Conservation (phyloP, 2,113 vertebrate species). For the Leptocoma aspasia region DNA sequence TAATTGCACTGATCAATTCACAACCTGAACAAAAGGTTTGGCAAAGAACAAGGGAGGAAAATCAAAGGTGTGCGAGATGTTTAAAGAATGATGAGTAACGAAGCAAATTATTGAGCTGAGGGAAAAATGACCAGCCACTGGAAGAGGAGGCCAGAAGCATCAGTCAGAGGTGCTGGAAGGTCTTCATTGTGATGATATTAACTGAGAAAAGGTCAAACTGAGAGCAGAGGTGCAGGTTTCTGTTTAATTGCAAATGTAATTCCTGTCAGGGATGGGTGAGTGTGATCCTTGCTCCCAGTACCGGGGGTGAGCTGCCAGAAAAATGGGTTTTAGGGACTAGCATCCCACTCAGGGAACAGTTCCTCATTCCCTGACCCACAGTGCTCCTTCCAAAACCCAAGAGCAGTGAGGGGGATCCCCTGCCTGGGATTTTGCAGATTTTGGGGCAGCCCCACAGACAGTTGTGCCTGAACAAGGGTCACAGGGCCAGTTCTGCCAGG, state of each 20-base stretch:
- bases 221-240: background rate
- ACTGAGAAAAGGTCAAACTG: slow-evolving; percentile 20
- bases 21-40: slow-evolving; percentile 23
- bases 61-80: background rate
- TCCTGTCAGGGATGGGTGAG: background rate
- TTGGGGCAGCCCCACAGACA: background rate
- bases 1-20: slow-evolving; percentile 21
- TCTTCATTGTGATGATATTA: slow-evolving; percentile 21
- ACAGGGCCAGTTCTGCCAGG: background rate
- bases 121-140: background rate
- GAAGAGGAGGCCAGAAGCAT: background rate
- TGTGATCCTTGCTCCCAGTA: background rate
- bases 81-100: slow-evolving; percentile 7
- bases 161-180: background rate
- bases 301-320: background rate
- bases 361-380: background rate
- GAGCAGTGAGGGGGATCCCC: background rate
- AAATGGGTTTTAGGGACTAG: background rate
- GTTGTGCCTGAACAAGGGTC: background rate
- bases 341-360: background rate
- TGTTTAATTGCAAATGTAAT: slow-evolving; percentile 24
- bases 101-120: slow-evolving; percentile 22
- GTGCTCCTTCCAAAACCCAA: background rate
- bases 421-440: background rate
- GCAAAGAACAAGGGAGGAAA: background rate